Evolutionary conservation across 2,888 invertebrate genomes (phyloP), one percentile per base, ranked within the genome.

Genomic region (Eutolmus rufibarbis): DNA sequence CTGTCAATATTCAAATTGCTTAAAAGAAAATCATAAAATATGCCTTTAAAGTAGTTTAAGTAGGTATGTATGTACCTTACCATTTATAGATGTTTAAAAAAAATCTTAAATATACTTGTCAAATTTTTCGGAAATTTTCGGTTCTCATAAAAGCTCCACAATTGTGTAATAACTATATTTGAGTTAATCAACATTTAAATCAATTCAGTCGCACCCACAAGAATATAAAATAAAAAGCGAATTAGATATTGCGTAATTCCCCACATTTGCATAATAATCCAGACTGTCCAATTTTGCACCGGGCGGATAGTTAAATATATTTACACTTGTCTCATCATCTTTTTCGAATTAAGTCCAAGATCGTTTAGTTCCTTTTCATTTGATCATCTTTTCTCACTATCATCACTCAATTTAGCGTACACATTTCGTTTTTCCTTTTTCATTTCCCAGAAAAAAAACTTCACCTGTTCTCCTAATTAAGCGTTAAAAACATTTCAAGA

Each of bases 331-430:
- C 28, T 74, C 77, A 77, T 77, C 31, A 31, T 31, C 14, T 19
- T 77, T 40, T 34, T 12, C 46, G 78, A 78, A 78, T 40, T 78
- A 40, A 78, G 78, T 78, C 78, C 66, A 78, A 40, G 78, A 78
- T 23, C 78, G 43, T 43, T 40, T 66, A 78, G 23, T 37, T 37
- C 19, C 34, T 77, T 37, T 40, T 43, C 40, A 12, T 19, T 5
- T n/a, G 66, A 66, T 28, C 43, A 43, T 46, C 5, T 66, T 40
- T 43, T 23, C 9, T 78, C 23, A 43, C 14, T 14, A 40, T 77
- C 78, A 40, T 77, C 78, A 78, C 78, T 43, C n/a, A 78, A 23
- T 23, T n/a, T 19, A 43, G 8, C 23, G 37, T 19, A 23, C 43
- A n/a, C 28, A 46, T 46, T 46, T 16, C 40, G 14, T 46, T 43